These are phyloP conservation scores for Ennomos quercinarius DNA, from an alignment of 2,888 invertebrate genomes.

Conservation along the genomic window DNA sequence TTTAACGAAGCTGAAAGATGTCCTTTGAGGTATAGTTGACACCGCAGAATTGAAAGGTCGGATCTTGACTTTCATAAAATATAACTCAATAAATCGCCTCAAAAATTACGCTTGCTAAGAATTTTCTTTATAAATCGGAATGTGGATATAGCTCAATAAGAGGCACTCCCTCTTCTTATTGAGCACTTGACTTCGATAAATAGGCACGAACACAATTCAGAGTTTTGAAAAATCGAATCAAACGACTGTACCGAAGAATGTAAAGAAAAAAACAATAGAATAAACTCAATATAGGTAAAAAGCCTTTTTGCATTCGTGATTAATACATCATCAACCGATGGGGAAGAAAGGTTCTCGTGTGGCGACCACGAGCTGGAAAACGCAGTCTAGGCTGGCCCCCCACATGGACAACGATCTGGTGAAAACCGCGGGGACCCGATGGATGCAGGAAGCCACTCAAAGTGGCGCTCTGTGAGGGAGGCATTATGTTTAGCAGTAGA, in stretches of 20 bases:
- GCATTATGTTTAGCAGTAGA: too few relatives aligned
- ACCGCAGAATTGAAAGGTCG: slow-evolving; percentile 48
- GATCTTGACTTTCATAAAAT: slow-evolving; percentile 43
- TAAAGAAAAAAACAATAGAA: slow-evolving; percentile 3
- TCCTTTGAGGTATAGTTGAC: slow-evolving; percentile 50
- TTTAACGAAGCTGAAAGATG: slow-evolving; percentile 53
- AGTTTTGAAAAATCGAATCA: slow-evolving; percentile 12
- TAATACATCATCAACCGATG: too few relatives aligned
- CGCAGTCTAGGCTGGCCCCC: too few relatives aligned
- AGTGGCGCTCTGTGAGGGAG: too few relatives aligned
- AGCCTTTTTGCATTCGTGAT: too few relatives aligned
- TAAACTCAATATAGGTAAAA: too few relatives aligned
- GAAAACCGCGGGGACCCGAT: too few relatives aligned
- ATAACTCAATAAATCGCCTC: slow-evolving; percentile 50
- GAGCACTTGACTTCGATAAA: slow-evolving; percentile 29
- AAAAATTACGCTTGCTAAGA: slow-evolving; percentile 30
- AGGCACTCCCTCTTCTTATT: slow-evolving; percentile 22
- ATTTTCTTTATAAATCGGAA: slow-evolving; percentile 20
- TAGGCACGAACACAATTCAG: slow-evolving; percentile 23
- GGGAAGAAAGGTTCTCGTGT: too few relatives aligned
- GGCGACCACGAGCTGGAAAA: too few relatives aligned
- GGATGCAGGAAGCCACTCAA: too few relatives aligned
- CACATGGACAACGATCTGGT: too few relatives aligned
- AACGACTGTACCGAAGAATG: not conserved
- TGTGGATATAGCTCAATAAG: slow-evolving; percentile 23